phyloP scores from a whole-genome alignment of 1,140 invertebrate species.

The Papilio dardanus region DNA sequence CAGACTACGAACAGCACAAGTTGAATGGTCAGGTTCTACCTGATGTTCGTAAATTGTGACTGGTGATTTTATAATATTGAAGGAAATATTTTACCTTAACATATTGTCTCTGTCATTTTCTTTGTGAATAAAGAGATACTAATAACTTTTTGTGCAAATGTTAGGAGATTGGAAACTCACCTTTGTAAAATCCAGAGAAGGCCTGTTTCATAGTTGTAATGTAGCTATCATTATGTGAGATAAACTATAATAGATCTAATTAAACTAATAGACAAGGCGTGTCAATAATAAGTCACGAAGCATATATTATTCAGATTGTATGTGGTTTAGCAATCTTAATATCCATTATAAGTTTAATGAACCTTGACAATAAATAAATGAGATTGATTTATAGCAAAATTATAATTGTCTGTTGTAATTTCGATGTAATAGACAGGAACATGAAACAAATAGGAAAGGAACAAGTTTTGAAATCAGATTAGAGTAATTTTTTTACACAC shows the following conservation, averaged over 20 bases:
- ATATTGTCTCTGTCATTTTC: background rate
- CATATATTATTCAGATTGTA: background rate
- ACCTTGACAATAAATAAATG: conserved; percentile 17
- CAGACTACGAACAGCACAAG: background rate
- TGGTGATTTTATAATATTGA: background rate
- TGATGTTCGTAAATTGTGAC: background rate
- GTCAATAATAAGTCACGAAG: background rate
- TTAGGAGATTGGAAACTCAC: too few species aligned
- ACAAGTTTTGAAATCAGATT: background rate
- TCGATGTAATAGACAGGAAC: background rate
- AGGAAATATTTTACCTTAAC: background rate
- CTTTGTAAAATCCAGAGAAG: background rate
- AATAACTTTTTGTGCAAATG: too few species aligned
- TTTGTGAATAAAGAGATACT: background rate
- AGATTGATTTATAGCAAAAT: background rate
- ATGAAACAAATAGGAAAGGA: background rate
- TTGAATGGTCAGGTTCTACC: background rate
- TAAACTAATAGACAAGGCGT: background rate
- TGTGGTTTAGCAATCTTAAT: conserved; percentile 12
- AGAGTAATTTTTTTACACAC: too few species aligned
- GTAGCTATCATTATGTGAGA: background rate
- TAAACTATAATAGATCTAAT: background rate
- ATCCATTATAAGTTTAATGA: background rate
- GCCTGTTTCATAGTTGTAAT: background rate
- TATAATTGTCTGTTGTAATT: background rate